Conservation (phyloP, 2,888 invertebrate species). For the Monochamus alternatus region DNA sequence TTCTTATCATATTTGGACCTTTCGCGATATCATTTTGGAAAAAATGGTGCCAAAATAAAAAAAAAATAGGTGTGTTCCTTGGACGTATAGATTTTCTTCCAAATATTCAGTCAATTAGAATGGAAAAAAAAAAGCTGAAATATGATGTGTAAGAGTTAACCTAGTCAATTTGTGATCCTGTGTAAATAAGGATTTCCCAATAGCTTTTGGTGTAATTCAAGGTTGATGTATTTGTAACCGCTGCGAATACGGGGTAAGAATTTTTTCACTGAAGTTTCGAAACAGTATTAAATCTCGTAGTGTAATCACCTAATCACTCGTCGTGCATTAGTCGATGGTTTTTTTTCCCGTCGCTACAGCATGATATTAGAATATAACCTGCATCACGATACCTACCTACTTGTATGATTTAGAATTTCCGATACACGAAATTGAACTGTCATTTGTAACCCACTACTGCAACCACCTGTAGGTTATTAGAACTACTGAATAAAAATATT, state of each 20-base stretch:
- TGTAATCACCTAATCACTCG: not conserved
- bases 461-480: not conserved
- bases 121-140: not conserved
- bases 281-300: conserved; percentile 6
- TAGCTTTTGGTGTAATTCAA: conserved; percentile 28
- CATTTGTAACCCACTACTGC: not conserved
- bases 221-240: conserved; percentile 8
- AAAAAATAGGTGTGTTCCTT: not conserved
- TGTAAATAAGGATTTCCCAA: conserved; percentile 26
- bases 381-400: not conserved
- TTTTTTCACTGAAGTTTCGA: not conserved
- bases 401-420: not conserved
- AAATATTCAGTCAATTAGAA: not conserved
- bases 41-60: conserved; percentile 28
- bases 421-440: not conserved
- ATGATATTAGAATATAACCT: not conserved
- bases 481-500: not conserved
- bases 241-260: not conserved
- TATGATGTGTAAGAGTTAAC: conserved; percentile 30
- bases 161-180: conserved; percentile 31
- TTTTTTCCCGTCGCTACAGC: not conserved
- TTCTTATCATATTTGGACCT: conserved; percentile 22
- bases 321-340: not conserved
- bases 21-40: conserved; percentile 5
- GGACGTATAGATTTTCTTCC: conserved; percentile 12